Conservation (phyloP, 2,888 invertebrate species). For the Drosophila basisetae region DNA sequence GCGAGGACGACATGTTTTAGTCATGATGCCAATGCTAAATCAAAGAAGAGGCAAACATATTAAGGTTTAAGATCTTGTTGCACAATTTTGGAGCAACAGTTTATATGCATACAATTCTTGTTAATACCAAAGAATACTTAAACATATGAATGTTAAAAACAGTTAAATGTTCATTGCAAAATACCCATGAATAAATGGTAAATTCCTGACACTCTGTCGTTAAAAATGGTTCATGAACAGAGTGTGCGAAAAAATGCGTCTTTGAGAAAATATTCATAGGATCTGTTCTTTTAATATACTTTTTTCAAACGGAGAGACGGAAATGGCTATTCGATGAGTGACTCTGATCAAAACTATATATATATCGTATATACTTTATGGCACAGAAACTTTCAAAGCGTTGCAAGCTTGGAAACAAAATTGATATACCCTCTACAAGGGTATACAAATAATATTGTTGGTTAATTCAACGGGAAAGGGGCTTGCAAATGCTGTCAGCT, state of each 20-base stretch:
- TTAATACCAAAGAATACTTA: slow-evolving; percentile 17
- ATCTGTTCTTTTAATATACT: not conserved
- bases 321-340: not conserved
- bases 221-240: not conserved
- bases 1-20: slow-evolving; percentile 64
- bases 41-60: slow-evolving; percentile 2
- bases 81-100: slow-evolving; percentile 66
- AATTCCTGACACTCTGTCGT: slow-evolving; percentile 1
- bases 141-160: slow-evolving; percentile 21
- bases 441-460: not conserved
- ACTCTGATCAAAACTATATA: not conserved
- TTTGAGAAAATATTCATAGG: not conserved
- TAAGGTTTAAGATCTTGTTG: slow-evolving; percentile 22
- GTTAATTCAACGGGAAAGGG: not conserved
- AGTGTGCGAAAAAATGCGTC: not conserved
- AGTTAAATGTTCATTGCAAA: slow-evolving; percentile 40
- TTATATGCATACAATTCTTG: slow-evolving; percentile 36
- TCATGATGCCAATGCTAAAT: slow-evolving; percentile 1
- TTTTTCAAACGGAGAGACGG: not conserved
- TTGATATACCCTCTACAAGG: not conserved
- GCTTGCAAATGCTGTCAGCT: not conserved
- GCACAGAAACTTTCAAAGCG: not conserved
- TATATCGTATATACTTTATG: not conserved
- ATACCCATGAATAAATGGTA: slow-evolving; percentile 38
- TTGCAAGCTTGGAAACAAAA: not conserved